Evolutionary conservation across 2,888 invertebrate species (phyloP).

Genomic region (Saturnia japonica): DNA sequence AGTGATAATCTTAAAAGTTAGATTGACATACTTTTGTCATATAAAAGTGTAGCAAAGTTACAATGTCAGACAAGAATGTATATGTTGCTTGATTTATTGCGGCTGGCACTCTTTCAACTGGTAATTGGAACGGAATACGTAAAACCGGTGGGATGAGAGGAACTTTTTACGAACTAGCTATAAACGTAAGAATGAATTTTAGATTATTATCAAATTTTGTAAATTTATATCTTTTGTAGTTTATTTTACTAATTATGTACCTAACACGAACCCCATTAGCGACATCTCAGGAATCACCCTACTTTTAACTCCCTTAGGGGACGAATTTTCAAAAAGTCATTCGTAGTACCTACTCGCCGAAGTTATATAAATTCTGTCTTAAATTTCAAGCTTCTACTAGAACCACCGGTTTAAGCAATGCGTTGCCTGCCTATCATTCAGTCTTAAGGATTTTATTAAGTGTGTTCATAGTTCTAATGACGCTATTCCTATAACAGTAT

Average conservation of each 20-base stretch:
- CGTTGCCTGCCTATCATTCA: no score
- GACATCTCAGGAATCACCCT: no score
- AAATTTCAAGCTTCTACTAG: no score
- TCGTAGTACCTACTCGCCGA: no score
- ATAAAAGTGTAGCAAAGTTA: conserved; percentile 69
- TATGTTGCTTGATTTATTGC: conserved; percentile 63
- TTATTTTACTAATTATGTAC: not conserved
- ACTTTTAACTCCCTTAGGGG: no score
- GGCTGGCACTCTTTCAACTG: conserved; percentile 69
- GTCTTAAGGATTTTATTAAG: no score
- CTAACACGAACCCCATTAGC: no score
- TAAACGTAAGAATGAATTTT: conserved; percentile 18
- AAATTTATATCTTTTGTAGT: not conserved
- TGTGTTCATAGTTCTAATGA: not conserved
- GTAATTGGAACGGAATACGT: conserved; percentile 69
- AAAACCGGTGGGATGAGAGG: conserved; percentile 48
- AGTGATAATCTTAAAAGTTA: conserved; percentile 80
- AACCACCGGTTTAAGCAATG: no score
- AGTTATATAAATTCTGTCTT: no score
- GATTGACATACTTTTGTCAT: conserved; percentile 77
- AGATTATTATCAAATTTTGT: not conserved
- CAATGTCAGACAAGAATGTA: conserved; percentile 64
- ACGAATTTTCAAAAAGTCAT: no score
- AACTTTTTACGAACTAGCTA: conserved; percentile 46
- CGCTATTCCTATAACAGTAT: not conserved